A percentile compares a stretch with the other conserved stretches of the same genome.
Conservation (phyloP, 2,797 vertebrate genomes). For the Pseudochirops cupreus region DNA sequence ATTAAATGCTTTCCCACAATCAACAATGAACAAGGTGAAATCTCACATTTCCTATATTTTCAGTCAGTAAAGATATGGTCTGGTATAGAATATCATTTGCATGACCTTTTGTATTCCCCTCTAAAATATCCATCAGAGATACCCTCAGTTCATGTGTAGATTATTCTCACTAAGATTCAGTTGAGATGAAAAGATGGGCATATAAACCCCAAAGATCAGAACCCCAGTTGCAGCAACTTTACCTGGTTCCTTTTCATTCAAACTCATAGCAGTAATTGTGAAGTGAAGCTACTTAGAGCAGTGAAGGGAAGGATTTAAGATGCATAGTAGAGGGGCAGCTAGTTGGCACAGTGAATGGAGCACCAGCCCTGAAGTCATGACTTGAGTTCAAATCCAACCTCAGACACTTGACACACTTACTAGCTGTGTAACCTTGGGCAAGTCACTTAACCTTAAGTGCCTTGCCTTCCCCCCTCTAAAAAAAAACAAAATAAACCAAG, state of each 20-base stretch:
- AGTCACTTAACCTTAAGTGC: too few species aligned
- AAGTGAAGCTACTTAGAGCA: background rate
- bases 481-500: too few species aligned
- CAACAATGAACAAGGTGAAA: background rate
- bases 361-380: too few species aligned
- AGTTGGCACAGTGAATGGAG: too few species aligned
- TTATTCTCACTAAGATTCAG: background rate
- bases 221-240: too few species aligned
- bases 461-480: too few species aligned
- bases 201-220: background rate
- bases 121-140: background rate
- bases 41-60: background rate
- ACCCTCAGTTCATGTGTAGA: background rate
- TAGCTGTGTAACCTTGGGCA: too few species aligned
- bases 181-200: background rate
- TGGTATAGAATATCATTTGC: background rate
- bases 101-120: background rate
- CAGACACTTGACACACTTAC: too few species aligned
- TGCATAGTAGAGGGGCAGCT: background rate
- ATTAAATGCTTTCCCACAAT: background rate
- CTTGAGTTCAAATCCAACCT: too few species aligned
- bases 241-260: too few species aligned
- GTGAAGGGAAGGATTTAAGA: background rate
- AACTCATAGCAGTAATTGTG: too few species aligned
- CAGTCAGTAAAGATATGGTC: background rate